Percentiles rank a stretch among this genome's conserved stretches.
These are phyloP conservation scores for Drosophila ustulata DNA, from an alignment of 2,888 invertebrate species.

Conservation along the genomic window DNA sequence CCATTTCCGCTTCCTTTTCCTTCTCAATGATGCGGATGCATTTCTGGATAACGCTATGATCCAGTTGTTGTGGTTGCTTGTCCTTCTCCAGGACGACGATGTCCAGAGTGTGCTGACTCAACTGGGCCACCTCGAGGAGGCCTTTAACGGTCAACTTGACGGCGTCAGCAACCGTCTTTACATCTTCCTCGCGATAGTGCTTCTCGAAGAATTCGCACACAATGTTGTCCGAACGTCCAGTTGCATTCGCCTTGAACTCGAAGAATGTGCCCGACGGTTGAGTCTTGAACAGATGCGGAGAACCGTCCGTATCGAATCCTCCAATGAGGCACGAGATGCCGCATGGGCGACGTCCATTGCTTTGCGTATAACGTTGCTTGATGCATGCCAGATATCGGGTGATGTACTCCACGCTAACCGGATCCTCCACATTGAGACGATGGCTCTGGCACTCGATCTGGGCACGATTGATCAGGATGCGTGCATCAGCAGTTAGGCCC, in stretches of 20 bases:
- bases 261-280: conserved; percentile 98
- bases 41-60: background rate
- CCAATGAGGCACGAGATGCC: conserved; percentile 99
- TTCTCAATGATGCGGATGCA: background rate
- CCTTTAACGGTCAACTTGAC: conserved; percentile 85
- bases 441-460: conserved; percentile 99
- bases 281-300: conserved; percentile 98
- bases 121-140: background rate
- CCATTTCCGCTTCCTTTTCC: background rate
- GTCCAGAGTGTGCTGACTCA: background rate
- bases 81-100: background rate
- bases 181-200: background rate
- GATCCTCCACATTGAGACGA: conserved; percentile 99
- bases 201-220: conserved; percentile 92
- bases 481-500: conserved; percentile 90
- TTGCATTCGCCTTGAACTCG: conserved; percentile 99
- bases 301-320: conserved; percentile 98
- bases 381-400: conserved; percentile 86
- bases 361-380: background rate
- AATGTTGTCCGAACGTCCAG: conserved; percentile 98
- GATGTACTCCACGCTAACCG: conserved; percentile 98
- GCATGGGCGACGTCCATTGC: conserved; percentile 98
- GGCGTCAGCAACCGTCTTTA: conserved; percentile 93
- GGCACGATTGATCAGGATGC: conserved; percentile 98
- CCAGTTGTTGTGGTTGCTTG: background rate